A percentile compares a stretch with the other conserved stretches of the same genome.
Evolutionary conservation across 2,888 invertebrate species (phyloP).

Genomic region (Octonoba sinensis): DNA sequence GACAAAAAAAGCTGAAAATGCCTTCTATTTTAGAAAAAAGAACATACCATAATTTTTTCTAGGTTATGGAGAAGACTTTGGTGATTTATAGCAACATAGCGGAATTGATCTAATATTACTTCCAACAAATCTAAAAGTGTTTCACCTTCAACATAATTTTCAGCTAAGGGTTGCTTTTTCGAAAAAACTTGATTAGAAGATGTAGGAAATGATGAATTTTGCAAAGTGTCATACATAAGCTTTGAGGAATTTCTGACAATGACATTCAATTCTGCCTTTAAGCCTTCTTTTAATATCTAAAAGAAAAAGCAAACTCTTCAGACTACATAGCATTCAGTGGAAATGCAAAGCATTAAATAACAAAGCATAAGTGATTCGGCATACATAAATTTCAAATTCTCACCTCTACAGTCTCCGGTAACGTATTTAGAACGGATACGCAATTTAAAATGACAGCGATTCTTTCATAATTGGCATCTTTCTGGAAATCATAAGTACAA

Average conservation of each 20-base stretch:
- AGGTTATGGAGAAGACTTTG: conserved; percentile 75
- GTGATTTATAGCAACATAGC: conserved; percentile 84
- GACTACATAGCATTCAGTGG: background rate
- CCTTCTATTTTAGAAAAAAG: background rate
- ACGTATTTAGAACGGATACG: conserved; percentile 83
- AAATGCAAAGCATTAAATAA: background rate
- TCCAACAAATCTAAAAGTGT: conserved; percentile 77
- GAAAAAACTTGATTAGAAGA: conserved; percentile 7
- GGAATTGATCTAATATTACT: conserved; percentile 85
- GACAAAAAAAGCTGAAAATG: no score
- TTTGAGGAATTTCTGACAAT: conserved; percentile 83
- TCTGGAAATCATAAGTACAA: conserved; percentile 66
- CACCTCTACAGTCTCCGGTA: conserved; percentile 88
- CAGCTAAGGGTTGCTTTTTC: background rate
- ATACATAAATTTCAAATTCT: conserved; percentile 57
- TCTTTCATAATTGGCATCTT: conserved; percentile 76
- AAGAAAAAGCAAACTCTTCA: background rate
- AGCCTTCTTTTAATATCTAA: conserved; percentile 84
- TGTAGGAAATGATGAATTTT: conserved; percentile 35
- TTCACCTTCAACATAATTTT: conserved; percentile 67
- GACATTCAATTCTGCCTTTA: conserved; percentile 84
- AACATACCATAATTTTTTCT: conserved; percentile 67
- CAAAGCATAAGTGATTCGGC: conserved; percentile 3
- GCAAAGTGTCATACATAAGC: conserved; percentile 29
- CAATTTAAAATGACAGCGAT: conserved; percentile 86